phyloP scores from a whole-genome alignment of 2,888 invertebrate genomes.

The Diaphora mendica region DNA sequence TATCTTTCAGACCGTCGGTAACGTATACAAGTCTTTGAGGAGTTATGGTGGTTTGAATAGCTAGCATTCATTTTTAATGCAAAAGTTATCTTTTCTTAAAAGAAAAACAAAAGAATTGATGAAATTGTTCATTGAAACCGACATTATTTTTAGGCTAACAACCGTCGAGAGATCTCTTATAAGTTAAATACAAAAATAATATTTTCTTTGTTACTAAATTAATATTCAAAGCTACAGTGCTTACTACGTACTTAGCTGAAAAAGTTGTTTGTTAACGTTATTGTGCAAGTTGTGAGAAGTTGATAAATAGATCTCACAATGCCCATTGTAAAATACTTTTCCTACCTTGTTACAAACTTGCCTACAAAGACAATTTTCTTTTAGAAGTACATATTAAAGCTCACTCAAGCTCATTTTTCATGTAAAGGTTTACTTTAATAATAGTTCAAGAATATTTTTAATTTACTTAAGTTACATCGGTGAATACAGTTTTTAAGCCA shows the following conservation, averaged over 20 bases:
- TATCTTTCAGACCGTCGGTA: too few relatives aligned
- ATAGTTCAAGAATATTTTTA: neutral
- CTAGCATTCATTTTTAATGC: too few relatives aligned
- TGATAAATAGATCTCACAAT: slow-evolving; percentile 36
- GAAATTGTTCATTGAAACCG: neutral
- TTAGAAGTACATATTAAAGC: neutral
- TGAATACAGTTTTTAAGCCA: neutral
- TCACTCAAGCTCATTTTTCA: neutral
- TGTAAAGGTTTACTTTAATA: too few relatives aligned
- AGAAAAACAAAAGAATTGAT: too few relatives aligned
- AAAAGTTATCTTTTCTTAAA: too few relatives aligned
- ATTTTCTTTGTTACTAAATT: slow-evolving; percentile 6
- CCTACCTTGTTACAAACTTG: slow-evolving; percentile 27
- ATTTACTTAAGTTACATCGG: neutral
- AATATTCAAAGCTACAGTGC: slow-evolving; percentile 16
- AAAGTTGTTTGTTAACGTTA: slow-evolving; percentile 31
- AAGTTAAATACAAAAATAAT: neutral
- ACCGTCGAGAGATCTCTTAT: neutral
- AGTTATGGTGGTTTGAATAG: too few relatives aligned
- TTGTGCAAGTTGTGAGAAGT: slow-evolving; percentile 31
- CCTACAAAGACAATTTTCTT: slow-evolving; percentile 19
- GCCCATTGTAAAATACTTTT: slow-evolving; percentile 33
- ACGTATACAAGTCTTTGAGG: too few relatives aligned
- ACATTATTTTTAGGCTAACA: neutral
- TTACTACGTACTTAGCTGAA: slow-evolving; percentile 28